Evolutionary conservation across 2,797 vertebrate species (phyloP), one percentile per base, ranked within the genome.

Genomic region (Melanogrammus aeglefinus): DNA sequence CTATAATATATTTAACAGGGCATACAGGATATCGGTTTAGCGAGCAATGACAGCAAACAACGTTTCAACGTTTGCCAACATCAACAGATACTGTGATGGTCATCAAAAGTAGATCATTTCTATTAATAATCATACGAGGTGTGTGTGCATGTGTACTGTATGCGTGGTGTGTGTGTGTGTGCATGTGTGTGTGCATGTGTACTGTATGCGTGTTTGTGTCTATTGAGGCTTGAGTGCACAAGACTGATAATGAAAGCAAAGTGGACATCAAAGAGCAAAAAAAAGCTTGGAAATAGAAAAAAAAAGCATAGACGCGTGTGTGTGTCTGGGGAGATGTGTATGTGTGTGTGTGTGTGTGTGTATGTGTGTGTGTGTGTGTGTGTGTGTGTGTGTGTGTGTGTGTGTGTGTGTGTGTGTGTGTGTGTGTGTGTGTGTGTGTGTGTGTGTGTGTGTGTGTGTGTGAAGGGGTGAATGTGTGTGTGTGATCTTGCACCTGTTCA

Each of bases 181-280:
- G 73, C 81, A n/a, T n/a, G 70, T 75, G 66, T 84, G 41, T 81
- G 57, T 74, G 73, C 82, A 51, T 75, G 75, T 74, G 41, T 44
- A 44, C 41, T 76, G 63, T 80, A 72, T 66, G 75, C 69, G 27
- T 4, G 38, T 41, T 21, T 72, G 66, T 76, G 31, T 24, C 44
- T 51, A 21, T 51, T 18, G 16, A 51, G 16, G 47, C 47, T 18
- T 21, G 47, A 75, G 35, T 66, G 74, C 35, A 1, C 74, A 76
- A 29, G 44, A 72, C 6, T 63, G 44, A 75, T 81, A 82, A 71
- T 0, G 1, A 77, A 18, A 18, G 2, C 66, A 12, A 41, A 78
- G 41, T 7, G 36, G 47, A 51, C 47, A 51, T 51, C 47, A 51
- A 51, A 51, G 47, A 51, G 47, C 47, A 21, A 51, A 51, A 51